These are phyloP conservation scores for Drosophila tanythrix DNA, from an alignment of 2,888 invertebrate species.

Conservation along the genomic window DNA sequence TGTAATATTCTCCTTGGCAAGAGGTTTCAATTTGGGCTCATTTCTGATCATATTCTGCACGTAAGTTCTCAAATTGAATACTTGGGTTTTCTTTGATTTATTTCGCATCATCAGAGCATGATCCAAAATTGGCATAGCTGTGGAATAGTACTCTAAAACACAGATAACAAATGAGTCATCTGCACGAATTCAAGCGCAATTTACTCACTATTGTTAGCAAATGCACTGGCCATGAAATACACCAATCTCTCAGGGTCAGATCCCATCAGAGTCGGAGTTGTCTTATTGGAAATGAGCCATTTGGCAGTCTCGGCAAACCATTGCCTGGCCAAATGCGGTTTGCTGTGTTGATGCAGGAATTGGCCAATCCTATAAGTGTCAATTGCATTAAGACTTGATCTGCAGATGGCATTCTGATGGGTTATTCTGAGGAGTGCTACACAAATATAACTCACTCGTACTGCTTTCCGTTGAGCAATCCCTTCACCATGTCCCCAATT, in stretches of 20 bases:
- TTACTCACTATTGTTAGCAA: slow-evolving; percentile 60
- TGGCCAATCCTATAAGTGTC: slow-evolving; percentile 70
- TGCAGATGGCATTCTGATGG: slow-evolving; percentile 19
- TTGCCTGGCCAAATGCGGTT: slow-evolving; percentile 44
- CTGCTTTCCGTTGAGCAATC: slow-evolving; percentile 92
- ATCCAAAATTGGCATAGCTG: slow-evolving; percentile 20
- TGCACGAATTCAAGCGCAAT: not conserved
- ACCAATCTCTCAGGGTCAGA: slow-evolving; percentile 30
- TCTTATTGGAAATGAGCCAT: slow-evolving; percentile 16
- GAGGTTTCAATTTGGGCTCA: not conserved
- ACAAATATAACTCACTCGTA: slow-evolving; percentile 85
- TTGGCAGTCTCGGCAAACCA: slow-evolving; percentile 63
- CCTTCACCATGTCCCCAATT: slow-evolving; percentile 91
- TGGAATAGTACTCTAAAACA: slow-evolving; percentile 23
- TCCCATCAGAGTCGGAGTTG: slow-evolving; percentile 11
- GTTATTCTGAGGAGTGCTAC: not conserved
- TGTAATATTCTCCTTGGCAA: too few relatives aligned
- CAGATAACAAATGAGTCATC: accelerated
- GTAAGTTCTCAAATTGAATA: slow-evolving; percentile 12
- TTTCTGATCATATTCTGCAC: not conserved
- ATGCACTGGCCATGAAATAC: slow-evolving; percentile 52
- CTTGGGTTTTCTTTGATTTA: slow-evolving; percentile 5
- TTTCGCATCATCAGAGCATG: slow-evolving; percentile 4
- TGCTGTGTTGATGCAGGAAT: slow-evolving; percentile 33
- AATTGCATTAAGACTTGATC: slow-evolving; percentile 57